Percentiles rank a stretch among this genome's conserved stretches.
Evolutionary conservation across 2,113 vertebrate genomes (phyloP).

Genomic region (Brachirus orientalis): DNA sequence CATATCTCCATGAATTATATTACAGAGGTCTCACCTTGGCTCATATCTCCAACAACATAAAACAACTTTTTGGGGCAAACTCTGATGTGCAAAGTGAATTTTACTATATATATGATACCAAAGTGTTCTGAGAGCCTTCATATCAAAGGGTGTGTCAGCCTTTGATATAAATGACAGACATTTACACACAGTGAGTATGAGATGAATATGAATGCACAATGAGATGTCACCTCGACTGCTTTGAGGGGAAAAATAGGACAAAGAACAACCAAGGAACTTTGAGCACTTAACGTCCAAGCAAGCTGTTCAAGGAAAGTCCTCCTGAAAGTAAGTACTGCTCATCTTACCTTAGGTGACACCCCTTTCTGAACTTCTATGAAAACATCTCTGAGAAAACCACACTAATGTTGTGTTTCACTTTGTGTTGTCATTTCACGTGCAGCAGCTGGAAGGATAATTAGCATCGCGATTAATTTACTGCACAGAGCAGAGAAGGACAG

Average conservation of each 20-base stretch:
- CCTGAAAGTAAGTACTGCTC: constrained; percentile 23
- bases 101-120: neutral
- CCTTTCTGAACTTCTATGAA: constrained; percentile 10
- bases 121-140: constrained; percentile 23
- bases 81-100: constrained; percentile 13
- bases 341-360: constrained; percentile 15
- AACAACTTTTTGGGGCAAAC: constrained; percentile 17
- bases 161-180: constrained; percentile 64
- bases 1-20: neutral
- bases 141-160: constrained; percentile 52
- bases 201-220: constrained; percentile 63
- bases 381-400: constrained; percentile 16
- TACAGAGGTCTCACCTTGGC: constrained; percentile 27
- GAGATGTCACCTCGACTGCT: constrained; percentile 57
- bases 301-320: constrained; percentile 37
- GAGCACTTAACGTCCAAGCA: constrained; percentile 30
- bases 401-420: constrained; percentile 7
- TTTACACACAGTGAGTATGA: constrained; percentile 51
- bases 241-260: constrained; percentile 49
- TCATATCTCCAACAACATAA: constrained; percentile 31
- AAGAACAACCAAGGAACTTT: constrained; percentile 40
- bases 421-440: no score
- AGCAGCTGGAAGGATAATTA: constrained; percentile 43
- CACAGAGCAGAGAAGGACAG: constrained; percentile 19
- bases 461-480: constrained; percentile 36